These are phyloP conservation scores for Nannospalax galili DNA, from an alignment of 2,113 vertebrate species.

Conservation along the genomic window DNA sequence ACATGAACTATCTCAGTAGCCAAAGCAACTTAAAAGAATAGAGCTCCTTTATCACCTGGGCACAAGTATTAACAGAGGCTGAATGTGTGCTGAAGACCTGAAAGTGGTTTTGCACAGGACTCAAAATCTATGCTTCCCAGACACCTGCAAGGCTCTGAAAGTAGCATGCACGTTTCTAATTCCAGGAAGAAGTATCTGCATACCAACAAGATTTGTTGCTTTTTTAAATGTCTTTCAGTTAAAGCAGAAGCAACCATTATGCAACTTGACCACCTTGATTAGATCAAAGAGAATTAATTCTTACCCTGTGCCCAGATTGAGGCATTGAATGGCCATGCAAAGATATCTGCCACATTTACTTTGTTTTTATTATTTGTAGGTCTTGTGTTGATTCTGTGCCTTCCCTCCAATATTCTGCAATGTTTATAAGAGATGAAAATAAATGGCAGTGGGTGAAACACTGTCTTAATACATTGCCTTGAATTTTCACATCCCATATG, in stretches of 20 bases:
- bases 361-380: background rate
- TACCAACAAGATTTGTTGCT: background rate
- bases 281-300: background rate
- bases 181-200: background rate
- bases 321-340: background rate
- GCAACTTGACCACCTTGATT: background rate
- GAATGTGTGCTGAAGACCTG: background rate
- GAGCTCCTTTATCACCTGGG: background rate
- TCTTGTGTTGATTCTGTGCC: background rate
- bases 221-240: background rate
- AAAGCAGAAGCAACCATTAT: background rate
- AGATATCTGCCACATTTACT: background rate
- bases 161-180: background rate
- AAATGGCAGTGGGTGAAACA: background rate
- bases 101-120: slow-evolving; percentile 3
- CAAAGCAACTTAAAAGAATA: slow-evolving; percentile 40
- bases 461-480: background rate
- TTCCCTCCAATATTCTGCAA: background rate
- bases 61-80: background rate
- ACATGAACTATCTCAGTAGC: slow-evolving; percentile 30
- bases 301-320: background rate
- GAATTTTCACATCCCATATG: background rate
- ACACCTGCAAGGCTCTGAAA: background rate
- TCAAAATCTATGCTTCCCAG: background rate
- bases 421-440: slow-evolving; percentile 1